Percentiles rank a stretch among this genome's conserved stretches.
Evolutionary conservation across 2,797 vertebrate species (phyloP).

Genomic region (Eutrigla gurnardus): DNA sequence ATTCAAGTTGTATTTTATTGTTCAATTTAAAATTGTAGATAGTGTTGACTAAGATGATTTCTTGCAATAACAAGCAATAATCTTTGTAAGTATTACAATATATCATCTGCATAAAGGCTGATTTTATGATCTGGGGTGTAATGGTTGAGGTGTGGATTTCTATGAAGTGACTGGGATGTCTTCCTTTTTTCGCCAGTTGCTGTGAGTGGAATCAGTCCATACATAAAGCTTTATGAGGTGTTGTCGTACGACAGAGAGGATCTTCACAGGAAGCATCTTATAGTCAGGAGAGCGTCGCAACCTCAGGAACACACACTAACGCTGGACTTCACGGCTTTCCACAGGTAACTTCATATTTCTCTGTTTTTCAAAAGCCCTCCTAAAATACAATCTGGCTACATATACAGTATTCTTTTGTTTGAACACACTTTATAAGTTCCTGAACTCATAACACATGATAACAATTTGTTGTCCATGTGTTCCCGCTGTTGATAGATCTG

Average conservation of each 20-base stretch:
- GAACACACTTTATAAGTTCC: conserved; percentile 20
- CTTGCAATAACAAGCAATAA: neutral
- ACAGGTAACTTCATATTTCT: conserved; percentile 68
- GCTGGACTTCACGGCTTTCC: conserved; percentile 82
- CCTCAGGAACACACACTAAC: conserved; percentile 59
- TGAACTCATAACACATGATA: conserved; percentile 10
- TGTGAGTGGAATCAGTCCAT: conserved; percentile 69
- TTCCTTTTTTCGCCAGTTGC: conserved; percentile 58
- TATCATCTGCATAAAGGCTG: conserved; percentile 11
- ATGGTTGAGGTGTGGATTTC: neutral
- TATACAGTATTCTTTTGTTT: neutral
- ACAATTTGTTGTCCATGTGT: conserved; percentile 7
- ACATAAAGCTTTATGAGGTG: conserved; percentile 80
- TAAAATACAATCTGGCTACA: neutral
- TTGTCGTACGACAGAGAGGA: conserved; percentile 73
- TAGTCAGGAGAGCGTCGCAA: conserved; percentile 61
- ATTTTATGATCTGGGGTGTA: conserved; percentile 2
- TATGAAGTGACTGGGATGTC: conserved; percentile 8
- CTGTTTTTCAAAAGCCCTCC: conserved; percentile 16
- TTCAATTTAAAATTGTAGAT: neutral
- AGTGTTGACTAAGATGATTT: neutral
- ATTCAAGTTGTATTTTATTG: neutral
- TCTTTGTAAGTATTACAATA: neutral
- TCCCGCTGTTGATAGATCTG: conserved; percentile 18
- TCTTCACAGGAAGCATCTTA: conserved; percentile 77